Base-by-base conservation (phyloP, 1,140 invertebrate species). In the Psix sp. region DNA sequence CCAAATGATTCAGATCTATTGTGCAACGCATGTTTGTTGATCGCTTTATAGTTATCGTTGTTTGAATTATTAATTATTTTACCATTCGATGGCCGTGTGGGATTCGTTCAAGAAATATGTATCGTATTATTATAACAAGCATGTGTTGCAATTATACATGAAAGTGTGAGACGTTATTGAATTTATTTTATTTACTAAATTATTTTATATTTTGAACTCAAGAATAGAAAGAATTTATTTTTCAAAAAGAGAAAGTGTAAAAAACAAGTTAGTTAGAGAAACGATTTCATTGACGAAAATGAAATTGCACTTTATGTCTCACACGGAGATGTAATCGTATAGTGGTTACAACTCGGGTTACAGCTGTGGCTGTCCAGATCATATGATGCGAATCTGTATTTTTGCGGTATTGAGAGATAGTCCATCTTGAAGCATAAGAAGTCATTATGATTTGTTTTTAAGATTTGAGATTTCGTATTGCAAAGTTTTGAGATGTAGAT, bases 391-490 rank as follows among this genome's bases (percentile, higher is more conserved):
- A 51, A 40, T 45, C 46, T 17, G 26, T 4, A 31, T 39, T 60
- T 68, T 59, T 68, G 36, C 24, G 16, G 54, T 26, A 51, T 48
- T 48, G 54, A 39, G 26, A 5, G 65, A 59, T 52, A 46, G 39
- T 52, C 54, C 59, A 68, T 59, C 54, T 35, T 13, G 24, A 60
- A 52, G 57, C 60, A 54, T 14, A 36, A 35, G 31, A 42, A 57
- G 45, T 10, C 46, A 59, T 51, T 57, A 56, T 62, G 66, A 68
- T 59, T 59, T 52, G 46, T 59, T 59, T 35, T 59, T 52, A 59
- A 59, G 54, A 68, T 68, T 52, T 7, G 14, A 59, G 56, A 60
- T 60, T 57, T 36, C 49, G 35, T 18, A 49, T 42, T 49, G 63
- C 20, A 31, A 67, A 51, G 57, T 67, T 56, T 24, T 56, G 14